Evolutionary conservation across 2,797 vertebrate genomes (phyloP).

Genomic region (Dryobates pubescens): DNA sequence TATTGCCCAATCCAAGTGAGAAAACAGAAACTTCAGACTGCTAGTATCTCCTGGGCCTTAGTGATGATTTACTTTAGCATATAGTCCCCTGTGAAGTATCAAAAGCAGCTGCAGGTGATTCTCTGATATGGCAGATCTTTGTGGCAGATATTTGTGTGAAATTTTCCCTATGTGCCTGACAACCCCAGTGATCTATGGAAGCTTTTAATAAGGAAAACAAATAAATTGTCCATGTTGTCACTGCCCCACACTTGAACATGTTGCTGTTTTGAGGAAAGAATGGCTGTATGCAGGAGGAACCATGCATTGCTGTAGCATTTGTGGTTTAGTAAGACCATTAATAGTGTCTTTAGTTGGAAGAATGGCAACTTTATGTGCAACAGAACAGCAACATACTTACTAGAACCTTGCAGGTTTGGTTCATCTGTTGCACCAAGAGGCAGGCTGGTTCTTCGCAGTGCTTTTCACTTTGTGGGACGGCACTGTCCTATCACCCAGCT

Average conservation of each 20-base stretch:
- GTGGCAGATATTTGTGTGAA: not conserved
- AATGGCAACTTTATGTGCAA: not conserved
- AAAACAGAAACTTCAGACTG: not conserved
- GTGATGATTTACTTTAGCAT: not conserved
- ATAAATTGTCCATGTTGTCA: not conserved
- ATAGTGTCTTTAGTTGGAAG: not conserved
- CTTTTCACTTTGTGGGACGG: not conserved
- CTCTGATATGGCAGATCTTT: not conserved
- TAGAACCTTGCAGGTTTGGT: not conserved
- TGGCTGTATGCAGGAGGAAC: not conserved
- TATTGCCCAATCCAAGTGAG: not conserved
- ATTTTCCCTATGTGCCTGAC: not conserved
- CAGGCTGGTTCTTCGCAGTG: not conserved
- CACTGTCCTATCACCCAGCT: not conserved
- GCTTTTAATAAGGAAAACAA: not conserved
- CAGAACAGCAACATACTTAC: not conserved
- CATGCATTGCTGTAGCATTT: not conserved
- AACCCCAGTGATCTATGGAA: not conserved
- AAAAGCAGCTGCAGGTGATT: not conserved
- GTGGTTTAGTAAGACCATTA: not conserved
- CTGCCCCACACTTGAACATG: not conserved
- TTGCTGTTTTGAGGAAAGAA: not conserved
- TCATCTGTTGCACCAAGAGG: not conserved
- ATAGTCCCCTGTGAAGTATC: not conserved
- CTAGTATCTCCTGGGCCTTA: not conserved